Percentiles rank a stretch among this genome's conserved stretches.
These are phyloP conservation scores for Drosophila stalkeri DNA, from an alignment of 2,888 invertebrate genomes.

Conservation along the genomic window DNA sequence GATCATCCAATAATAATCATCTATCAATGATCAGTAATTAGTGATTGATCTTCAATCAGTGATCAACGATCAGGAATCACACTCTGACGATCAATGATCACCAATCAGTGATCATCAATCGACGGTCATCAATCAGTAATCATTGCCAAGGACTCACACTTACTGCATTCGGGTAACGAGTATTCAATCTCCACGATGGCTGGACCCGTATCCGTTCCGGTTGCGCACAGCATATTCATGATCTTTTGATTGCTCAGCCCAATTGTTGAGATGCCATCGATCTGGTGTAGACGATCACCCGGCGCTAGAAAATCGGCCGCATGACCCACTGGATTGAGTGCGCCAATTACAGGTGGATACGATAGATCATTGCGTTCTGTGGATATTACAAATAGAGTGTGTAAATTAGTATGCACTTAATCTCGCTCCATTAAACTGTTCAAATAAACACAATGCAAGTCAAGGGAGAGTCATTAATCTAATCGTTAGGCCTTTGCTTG, in stretches of 20 bases:
- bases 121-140: not conserved
- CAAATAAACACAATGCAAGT: constrained; percentile 11
- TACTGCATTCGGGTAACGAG: constrained; percentile 92
- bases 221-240: constrained; percentile 87
- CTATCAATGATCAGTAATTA: not conserved
- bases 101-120: not conserved
- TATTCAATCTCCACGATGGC: constrained; percentile 94
- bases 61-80: not conserved
- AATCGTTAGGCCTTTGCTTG: not conserved
- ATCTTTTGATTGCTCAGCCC: constrained; percentile 92
- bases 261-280: constrained; percentile 92
- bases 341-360: constrained; percentile 85
- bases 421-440: constrained; percentile 15
- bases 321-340: constrained; percentile 84
- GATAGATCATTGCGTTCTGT: constrained; percentile 85
- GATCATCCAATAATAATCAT: not conserved
- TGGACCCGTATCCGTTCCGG: constrained; percentile 87
- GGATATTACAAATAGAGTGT: constrained; percentile 38
- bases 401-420: constrained; percentile 16
- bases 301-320: constrained; percentile 91
- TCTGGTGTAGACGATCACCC: constrained; percentile 92
- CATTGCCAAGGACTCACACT: constrained; percentile 78
- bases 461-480: constrained; percentile 16
- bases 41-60: not conserved
- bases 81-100: not conserved